A percentile compares a stretch with the other conserved stretches of the same genome.
phyloP scores from a whole-genome alignment of 2,888 invertebrate genomes.

The Hydriomena furcata region DNA sequence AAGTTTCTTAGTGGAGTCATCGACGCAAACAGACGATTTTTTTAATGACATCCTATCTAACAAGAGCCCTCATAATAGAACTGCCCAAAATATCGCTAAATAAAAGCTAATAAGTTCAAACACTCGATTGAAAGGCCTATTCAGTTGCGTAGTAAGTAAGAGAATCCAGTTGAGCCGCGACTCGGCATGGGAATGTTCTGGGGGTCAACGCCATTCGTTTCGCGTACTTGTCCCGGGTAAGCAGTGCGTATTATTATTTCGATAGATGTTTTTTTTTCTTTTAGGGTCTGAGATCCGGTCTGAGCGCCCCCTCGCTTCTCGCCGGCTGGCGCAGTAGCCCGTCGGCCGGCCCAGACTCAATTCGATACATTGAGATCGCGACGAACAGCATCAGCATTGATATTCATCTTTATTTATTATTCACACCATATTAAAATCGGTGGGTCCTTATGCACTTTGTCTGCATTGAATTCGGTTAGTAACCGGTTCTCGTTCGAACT shows the following conservation, averaged over 20 bases:
- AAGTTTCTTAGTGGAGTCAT: too few species aligned
- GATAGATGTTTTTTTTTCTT: constrained; percentile 83
- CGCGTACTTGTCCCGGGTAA: constrained; percentile 78
- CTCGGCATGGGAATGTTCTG: constrained; percentile 77
- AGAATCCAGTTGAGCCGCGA: constrained; percentile 74
- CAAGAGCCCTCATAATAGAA: constrained; percentile 59
- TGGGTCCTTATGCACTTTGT: constrained; percentile 19
- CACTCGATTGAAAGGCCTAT: constrained; percentile 72
- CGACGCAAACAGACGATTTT: not conserved
- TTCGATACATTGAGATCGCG: constrained; percentile 35
- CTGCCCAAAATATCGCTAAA: constrained; percentile 62
- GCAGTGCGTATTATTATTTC: constrained; percentile 81
- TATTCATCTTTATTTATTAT: constrained; percentile 25
- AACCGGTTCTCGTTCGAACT: constrained; percentile 3
- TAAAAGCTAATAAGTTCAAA: constrained; percentile 78
- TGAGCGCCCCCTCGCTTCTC: constrained; percentile 73
- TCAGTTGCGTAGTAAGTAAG: constrained; percentile 68
- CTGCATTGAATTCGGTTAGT: constrained; percentile 4
- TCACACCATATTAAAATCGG: constrained; percentile 14
- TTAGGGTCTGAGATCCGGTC: constrained; percentile 82
- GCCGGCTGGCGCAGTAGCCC: constrained; percentile 55
- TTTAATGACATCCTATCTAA: constrained; percentile 12
- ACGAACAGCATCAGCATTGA: constrained; percentile 5
- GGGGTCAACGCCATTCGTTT: constrained; percentile 82
- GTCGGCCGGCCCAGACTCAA: constrained; percentile 40